These are phyloP conservation scores for Drosophila miranda DNA, from an alignment of 1,140 invertebrate species.

Conservation along the genomic window DNA sequence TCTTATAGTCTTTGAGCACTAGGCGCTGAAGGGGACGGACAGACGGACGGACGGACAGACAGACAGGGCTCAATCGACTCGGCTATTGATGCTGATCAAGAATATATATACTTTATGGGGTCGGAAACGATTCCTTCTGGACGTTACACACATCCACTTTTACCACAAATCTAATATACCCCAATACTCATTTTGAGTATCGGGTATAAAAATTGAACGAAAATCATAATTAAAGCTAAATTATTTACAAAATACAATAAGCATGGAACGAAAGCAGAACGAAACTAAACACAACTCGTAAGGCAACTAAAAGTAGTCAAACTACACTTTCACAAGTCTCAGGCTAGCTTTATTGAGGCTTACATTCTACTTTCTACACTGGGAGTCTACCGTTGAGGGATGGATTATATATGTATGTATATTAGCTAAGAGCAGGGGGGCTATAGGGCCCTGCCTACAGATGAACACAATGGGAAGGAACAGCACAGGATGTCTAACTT, in stretches of 20 bases:
- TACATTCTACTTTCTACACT: constrained; percentile 34
- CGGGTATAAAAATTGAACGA: too few species aligned
- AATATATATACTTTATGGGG: too few species aligned
- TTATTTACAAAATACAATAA: neutral
- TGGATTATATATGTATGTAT: constrained; percentile 17
- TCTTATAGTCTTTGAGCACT: too few species aligned
- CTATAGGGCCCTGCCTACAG: constrained; percentile 45
- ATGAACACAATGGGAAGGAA: constrained; percentile 43
- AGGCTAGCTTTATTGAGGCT: constrained; percentile 59
- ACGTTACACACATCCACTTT: too few species aligned
- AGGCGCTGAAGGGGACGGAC: too few species aligned
- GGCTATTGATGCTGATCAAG: too few species aligned
- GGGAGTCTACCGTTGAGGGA: constrained; percentile 11
- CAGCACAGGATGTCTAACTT: constrained; percentile 16
- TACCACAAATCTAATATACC: too few species aligned
- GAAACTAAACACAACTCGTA: constrained; percentile 6
- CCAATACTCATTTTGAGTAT: too few species aligned
- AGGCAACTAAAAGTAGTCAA: constrained; percentile 37
- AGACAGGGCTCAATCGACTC: too few species aligned
- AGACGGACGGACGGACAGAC: too few species aligned
- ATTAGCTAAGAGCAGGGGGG: constrained; percentile 41
- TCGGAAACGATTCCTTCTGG: too few species aligned
- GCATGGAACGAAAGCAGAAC: neutral
- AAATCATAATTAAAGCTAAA: constrained; percentile 16
- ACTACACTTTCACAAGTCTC: constrained; percentile 54